Base-by-base conservation (phyloP, 2,888 invertebrate genomes). In the Apamea anceps region DNA sequence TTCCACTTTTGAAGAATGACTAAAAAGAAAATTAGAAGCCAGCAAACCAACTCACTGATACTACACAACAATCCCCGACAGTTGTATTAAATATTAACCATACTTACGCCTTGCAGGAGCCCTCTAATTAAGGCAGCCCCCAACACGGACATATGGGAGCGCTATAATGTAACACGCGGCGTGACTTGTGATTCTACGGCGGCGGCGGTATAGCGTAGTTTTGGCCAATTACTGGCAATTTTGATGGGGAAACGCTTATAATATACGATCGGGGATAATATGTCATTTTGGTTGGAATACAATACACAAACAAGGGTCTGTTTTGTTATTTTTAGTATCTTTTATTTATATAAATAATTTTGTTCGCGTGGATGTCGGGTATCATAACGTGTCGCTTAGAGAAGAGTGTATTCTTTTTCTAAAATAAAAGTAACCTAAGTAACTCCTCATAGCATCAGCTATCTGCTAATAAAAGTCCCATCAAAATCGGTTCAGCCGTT, bases 161-260 rank as follows among this genome's bases (percentile, higher is more conserved):
- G 84, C 75, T 84, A 87, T 88, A 89, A 88, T 85, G 72, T 80
- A 86, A 86, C 86, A 87, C 75, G 85, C 82, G 71, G 71, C 86
- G 78, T 88, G 87, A 87, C 87, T 87, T 81, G 86, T 82, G 67
- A 84, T 89, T 87, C 66, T 72, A 82, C 42, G 62, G 42, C 72
- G 77, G 80, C 42, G 62, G 42, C 72, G 77, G 80, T 71, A 81
- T 88, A 87, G 80, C 78, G 83, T 62, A 66, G 48, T 87, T 85
- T 60, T 79, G 76, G 84, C 67, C 78, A 88, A 90, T 90, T 89
- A 88, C 78, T 81, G 72, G 81, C 83, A 80, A 88, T 87, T 88
- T 85, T 66, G 37, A 82, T 84, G 32, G 42, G 71, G 75, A 72
- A 75, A 67, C 77, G 4, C 85, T 89, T 89, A 85, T 28, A 62